These are phyloP conservation scores for Microtus ochrogaster DNA, from an alignment of 2,113 vertebrate species.

Conservation along the genomic window DNA sequence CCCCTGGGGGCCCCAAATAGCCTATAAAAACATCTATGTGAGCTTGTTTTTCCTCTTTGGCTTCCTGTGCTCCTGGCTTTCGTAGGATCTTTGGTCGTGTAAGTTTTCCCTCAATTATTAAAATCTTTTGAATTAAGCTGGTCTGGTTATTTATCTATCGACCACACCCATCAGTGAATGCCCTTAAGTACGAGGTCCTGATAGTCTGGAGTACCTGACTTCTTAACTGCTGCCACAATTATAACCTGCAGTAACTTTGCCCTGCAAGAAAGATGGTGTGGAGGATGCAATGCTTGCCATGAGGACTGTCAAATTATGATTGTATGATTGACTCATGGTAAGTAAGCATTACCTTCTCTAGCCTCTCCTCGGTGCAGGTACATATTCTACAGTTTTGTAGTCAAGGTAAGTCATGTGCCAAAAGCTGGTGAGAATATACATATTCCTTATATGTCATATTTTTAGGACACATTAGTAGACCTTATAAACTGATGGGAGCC, in stretches of 20 bases:
- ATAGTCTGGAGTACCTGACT: background rate
- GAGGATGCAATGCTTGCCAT: background rate
- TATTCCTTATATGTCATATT: background rate
- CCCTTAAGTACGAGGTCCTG: background rate
- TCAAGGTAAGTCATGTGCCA: background rate
- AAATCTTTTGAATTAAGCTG: too few species aligned
- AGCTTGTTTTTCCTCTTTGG: too few species aligned
- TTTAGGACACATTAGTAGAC: background rate
- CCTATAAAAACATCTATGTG: too few species aligned
- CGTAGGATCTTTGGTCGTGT: too few species aligned
- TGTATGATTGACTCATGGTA: background rate
- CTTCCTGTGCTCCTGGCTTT: too few species aligned
- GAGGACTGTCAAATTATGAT: background rate
- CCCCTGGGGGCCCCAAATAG: too few species aligned
- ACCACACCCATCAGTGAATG: background rate
- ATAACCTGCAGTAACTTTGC: background rate
- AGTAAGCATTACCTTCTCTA: background rate
- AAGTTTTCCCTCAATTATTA: too few species aligned
- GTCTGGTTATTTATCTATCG: too few species aligned
- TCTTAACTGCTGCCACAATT: background rate
- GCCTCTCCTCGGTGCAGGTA: background rate
- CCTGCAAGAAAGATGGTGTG: background rate
- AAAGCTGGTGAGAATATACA: background rate
- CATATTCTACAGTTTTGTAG: background rate
- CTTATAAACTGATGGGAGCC: background rate